Percentiles rank a stretch among this genome's conserved stretches.
Evolutionary conservation across 2,113 vertebrate species (phyloP).

Genomic region (Dolichallabes microphthalmus): DNA sequence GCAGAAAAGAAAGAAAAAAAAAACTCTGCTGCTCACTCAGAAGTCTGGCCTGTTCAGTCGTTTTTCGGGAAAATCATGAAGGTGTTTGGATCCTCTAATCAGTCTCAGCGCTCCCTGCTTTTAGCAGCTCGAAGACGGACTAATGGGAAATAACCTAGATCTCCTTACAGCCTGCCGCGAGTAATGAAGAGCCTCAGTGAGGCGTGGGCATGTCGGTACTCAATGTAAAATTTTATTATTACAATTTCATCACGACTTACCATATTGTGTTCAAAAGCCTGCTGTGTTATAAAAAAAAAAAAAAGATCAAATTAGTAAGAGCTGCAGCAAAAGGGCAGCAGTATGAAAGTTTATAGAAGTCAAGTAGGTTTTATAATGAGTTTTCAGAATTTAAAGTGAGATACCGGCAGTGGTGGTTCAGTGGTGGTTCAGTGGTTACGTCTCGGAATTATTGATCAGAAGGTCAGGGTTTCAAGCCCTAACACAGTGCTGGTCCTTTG

Average conservation of each 20-base stretch:
- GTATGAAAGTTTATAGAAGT: background rate
- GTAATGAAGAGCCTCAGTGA: constrained; percentile 3
- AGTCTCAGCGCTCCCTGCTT: background rate
- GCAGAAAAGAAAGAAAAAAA: background rate
- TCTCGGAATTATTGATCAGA: too few species aligned
- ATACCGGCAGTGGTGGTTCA: too few species aligned
- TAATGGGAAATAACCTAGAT: background rate
- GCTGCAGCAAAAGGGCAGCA: background rate
- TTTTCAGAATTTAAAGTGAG: too few species aligned
- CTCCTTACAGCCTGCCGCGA: background rate
- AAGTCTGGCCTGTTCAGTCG: background rate
- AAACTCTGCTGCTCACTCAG: background rate
- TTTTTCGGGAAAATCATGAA: background rate
- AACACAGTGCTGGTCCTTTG: too few species aligned
- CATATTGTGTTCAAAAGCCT: background rate
- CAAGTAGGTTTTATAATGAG: too few species aligned
- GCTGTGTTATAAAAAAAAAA: background rate
- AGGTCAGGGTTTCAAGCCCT: too few species aligned
- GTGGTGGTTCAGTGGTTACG: too few species aligned
- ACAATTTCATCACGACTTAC: background rate
- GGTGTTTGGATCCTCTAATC: background rate
- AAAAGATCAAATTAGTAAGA: background rate
- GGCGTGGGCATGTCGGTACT: background rate
- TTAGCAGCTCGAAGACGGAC: background rate
- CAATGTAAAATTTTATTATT: background rate